Evolutionary conservation across 1,140 invertebrate species (phyloP), one percentile per base, ranked within the genome.

Genomic region (Trichonephila inaurata): DNA sequence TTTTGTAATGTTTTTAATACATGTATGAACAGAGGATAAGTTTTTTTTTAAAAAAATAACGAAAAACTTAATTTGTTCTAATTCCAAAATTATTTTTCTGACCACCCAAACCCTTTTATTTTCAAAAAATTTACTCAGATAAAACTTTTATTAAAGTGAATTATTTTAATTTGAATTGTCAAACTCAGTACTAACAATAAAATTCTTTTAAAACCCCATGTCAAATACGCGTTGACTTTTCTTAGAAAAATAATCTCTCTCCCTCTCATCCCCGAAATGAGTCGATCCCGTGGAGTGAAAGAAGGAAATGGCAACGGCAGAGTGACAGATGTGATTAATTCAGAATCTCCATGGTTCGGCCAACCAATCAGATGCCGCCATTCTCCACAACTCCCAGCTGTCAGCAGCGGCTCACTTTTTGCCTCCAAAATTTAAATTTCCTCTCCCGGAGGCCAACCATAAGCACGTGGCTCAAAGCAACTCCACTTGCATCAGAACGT

Each of bases 391-490:
- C 91, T 85, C 93, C 93, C 94, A 95, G 95, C 95, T 95, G 95
- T 94, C 93, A 94, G 92, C 94, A 69, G 93, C 92, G 89, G 86
- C 86, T 94, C 92, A 92, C 94, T 95, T 95, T 95, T 95, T 96
- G 95, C 95, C 95, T 95, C 95, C 95, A 95, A 95, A 95, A 95
- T 95, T 95, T 95, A 96, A 96, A 95, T 94, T 94, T 94, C 93
- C 94, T 94, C 81, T 72, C 62, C 60, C 60, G 69, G 66, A 89
- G 81, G 66, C 93, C 93, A 72, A 88, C 81, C 93, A 64, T 90
- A 62, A 62, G 81, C 93, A 94, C 93, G 93, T 94, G 92, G 86
- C 82, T 51, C 82, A 83, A 83, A 60, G 44, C 40, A 44, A 83
- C 51, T 83, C 82, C 82, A 33, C 72, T 77, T 14, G 28, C 72